A percentile compares a stretch with the other conserved stretches of the same genome.
Conservation (phyloP, 1,140 invertebrate genomes). For the Thaumatotibia leucotreta region DNA sequence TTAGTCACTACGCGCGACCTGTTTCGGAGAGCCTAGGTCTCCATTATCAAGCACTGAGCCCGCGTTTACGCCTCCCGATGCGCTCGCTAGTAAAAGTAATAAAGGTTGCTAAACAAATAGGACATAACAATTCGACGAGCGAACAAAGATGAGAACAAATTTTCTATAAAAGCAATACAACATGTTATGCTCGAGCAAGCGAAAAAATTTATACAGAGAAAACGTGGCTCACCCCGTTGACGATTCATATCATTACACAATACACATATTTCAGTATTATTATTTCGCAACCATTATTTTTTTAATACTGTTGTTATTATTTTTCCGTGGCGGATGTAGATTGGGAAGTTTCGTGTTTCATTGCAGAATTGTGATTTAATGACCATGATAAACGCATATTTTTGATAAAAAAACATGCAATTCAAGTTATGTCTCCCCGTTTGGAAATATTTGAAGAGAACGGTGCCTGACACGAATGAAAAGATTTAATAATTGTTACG, state of each 20-base stretch:
- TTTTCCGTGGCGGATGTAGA: background rate
- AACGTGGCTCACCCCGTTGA: background rate
- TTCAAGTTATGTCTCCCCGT: too few species aligned
- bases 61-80: too few species aligned
- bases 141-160: background rate
- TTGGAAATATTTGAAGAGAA: too few species aligned
- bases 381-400: too few species aligned
- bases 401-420: too few species aligned
- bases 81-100: too few species aligned
- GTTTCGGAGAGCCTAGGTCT: too few species aligned
- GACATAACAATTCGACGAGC: background rate
- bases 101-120: too few species aligned
- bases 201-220: background rate
- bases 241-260: background rate
- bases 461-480: too few species aligned
- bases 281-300: background rate
- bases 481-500: too few species aligned
- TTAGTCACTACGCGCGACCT: too few species aligned
- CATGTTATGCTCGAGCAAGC: background rate
- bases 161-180: background rate
- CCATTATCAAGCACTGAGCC: too few species aligned
- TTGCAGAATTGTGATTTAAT: background rate
- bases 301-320: background rate
- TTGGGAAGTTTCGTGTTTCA: background rate
- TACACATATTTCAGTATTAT: background rate